phyloP scores from a whole-genome alignment of 2,888 invertebrate species.

The Heliconius ethilla region DNA sequence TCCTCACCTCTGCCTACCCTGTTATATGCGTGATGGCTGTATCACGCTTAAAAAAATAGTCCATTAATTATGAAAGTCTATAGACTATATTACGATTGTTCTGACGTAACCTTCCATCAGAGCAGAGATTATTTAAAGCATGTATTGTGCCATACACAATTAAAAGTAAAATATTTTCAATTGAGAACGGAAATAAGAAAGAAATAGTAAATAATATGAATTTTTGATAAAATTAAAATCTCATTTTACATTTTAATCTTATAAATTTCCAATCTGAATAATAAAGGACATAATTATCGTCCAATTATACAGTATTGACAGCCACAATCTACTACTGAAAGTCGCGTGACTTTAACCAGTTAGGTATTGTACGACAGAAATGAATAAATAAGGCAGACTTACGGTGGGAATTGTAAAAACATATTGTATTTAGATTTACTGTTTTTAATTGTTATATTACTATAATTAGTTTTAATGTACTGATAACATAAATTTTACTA shows the following conservation, averaged over 20 bases:
- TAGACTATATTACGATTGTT: too few species aligned
- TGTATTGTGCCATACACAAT: background rate
- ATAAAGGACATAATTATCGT: background rate
- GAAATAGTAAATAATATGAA: too few species aligned
- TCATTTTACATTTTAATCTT: background rate
- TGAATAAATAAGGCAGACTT: conserved; percentile 11
- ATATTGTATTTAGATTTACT: background rate
- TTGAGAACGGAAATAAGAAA: background rate
- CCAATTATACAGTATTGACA: conserved; percentile 16
- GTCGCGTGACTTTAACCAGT: conserved; percentile 9
- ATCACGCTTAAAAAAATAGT: too few species aligned
- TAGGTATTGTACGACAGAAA: background rate
- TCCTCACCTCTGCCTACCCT: too few species aligned
- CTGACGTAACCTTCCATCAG: too few species aligned
- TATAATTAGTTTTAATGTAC: background rate
- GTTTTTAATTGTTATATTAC: background rate
- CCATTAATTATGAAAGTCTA: too few species aligned
- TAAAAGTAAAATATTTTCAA: background rate
- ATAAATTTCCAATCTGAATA: background rate
- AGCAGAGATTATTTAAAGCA: too few species aligned
- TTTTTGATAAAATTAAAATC: background rate
- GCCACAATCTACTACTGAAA: background rate
- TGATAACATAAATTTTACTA: background rate
- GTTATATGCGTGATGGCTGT: too few species aligned
- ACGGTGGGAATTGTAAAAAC: background rate